Conservation (phyloP, 2,888 invertebrate species). For the Agelastica alni region DNA sequence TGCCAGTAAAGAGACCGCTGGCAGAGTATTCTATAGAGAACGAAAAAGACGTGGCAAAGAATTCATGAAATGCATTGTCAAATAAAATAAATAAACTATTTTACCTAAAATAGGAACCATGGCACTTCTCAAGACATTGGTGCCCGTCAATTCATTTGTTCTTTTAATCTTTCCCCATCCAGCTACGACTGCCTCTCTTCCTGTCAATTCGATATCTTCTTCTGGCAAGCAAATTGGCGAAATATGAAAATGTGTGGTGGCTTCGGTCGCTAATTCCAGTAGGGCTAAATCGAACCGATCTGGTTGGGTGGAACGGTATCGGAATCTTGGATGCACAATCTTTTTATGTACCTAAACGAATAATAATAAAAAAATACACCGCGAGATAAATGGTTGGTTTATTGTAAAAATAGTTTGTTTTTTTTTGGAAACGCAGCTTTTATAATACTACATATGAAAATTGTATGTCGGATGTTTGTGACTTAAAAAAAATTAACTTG, state of each 20-base stretch:
- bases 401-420: too few species aligned
- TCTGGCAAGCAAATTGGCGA: conserved; percentile 78
- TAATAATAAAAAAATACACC: too few species aligned
- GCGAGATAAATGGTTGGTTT: too few species aligned
- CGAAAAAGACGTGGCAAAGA: too few species aligned
- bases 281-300: conserved; percentile 81
- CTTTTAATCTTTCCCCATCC: conserved; percentile 85
- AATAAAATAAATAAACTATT: too few species aligned
- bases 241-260: conserved; percentile 64
- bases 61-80: too few species aligned
- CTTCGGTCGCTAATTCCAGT: conserved; percentile 70
- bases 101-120: conserved; percentile 80
- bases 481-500: too few species aligned
- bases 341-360: conserved; percentile 66
- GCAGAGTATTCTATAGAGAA: too few species aligned
- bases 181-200: conserved; percentile 70
- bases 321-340: conserved; percentile 79
- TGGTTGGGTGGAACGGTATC: conserved; percentile 80
- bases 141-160: conserved; percentile 74
- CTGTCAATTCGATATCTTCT: conserved; percentile 56
- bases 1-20: too few species aligned
- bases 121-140: conserved; percentile 78
- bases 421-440: too few species aligned
- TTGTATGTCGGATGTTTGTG: too few species aligned
- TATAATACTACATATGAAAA: too few species aligned